Base-by-base conservation (phyloP, 2,888 invertebrate species). In the Ochropleura leucogaster region DNA sequence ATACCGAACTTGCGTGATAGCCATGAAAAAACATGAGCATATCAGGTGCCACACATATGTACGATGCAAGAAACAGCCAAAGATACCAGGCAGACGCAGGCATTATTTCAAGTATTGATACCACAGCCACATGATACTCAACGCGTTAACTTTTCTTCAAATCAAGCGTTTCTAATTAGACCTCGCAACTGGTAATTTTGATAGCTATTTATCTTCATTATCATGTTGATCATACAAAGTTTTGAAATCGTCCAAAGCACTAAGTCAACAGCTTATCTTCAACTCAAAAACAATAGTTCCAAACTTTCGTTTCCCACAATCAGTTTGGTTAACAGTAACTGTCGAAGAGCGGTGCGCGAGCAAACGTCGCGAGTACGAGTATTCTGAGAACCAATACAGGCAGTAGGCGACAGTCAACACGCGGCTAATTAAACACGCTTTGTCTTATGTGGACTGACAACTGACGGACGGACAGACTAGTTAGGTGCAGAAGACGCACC, bases 391-490 rank as follows among this genome's bases (percentile, higher is more conserved):
- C 84, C 86, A 86, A 86, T 85, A 84, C 85, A 87, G 89, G 88
- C 90, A 90, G 92, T 90, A 90, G 92, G 92, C 89, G 90, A 88
- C 85, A 89, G 92, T 91, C 91, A 92, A 93, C 89, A 92, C 89
- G 91, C 91, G 89, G 85, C 92, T 94, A 92, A 94, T 94, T 93
- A 94, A 93, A 95, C 93, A 94, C 89, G 91, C 93, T 93, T 94
- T 94, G 94, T 94, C 92, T 93, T 88, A 88, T 89, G 91, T 90
- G 90, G 88, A 90, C 90, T 90, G 89, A 84, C 87, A 83, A 88
- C 90, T 87, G 88, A 30, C 57, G 8, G 30, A 30, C 1, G 16
- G 57, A 90, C 81, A 92, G 93, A 93, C 60, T 85, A 92, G 79
- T 57, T 69, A 84, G 44, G 40, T 30, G 74, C 77, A 87, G 87